Percentiles rank a stretch among this genome's conserved stretches.
phyloP scores from a whole-genome alignment of 2,888 invertebrate species.

The Phrixothrix hirtus region DNA sequence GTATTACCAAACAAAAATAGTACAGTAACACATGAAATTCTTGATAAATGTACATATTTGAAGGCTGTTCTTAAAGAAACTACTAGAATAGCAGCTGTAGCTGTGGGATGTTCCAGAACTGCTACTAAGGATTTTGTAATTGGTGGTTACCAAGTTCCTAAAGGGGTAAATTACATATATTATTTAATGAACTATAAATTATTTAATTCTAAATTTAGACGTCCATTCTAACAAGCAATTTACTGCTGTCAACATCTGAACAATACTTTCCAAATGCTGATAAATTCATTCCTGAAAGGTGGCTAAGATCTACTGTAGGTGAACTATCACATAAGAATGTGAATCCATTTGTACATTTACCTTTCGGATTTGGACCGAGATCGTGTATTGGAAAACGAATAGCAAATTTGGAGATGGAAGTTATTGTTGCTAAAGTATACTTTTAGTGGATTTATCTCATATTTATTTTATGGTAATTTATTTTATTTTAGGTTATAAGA shows the following conservation, averaged over 20 bases:
- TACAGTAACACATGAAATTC: conserved; percentile 49
- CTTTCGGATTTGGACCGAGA: conserved; percentile 71
- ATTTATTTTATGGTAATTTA: conserved; percentile 1
- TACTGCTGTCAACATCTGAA: conserved; percentile 5
- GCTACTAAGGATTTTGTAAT: conserved; percentile 48
- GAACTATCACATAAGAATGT: conserved; percentile 39
- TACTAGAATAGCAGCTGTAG: conserved; percentile 52
- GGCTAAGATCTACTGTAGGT: conserved; percentile 37
- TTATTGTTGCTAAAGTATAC: conserved; percentile 44
- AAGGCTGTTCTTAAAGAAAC: conserved; percentile 69
- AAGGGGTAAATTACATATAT: conserved; percentile 44
- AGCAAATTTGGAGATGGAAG: conserved; percentile 64
- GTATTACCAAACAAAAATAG: conserved; percentile 43
- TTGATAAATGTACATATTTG: conserved; percentile 58
- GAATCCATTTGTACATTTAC: conserved; percentile 65
- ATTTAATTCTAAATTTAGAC: conserved; percentile 1
- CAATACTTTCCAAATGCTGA: conserved; percentile 33
- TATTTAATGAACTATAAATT: background rate
- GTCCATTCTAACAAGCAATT: conserved; percentile 2
- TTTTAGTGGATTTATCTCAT: no score
- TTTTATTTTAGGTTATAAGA: conserved; percentile 33
- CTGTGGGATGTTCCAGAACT: conserved; percentile 39
- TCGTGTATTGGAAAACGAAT: conserved; percentile 72
- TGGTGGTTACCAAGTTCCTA: conserved; percentile 51
- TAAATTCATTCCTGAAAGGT: conserved; percentile 47